A percentile compares a stretch with the other conserved stretches of the same genome.
These are phyloP conservation scores for Indicator indicator DNA, from an alignment of 2,113 vertebrate genomes.

Conservation along the genomic window DNA sequence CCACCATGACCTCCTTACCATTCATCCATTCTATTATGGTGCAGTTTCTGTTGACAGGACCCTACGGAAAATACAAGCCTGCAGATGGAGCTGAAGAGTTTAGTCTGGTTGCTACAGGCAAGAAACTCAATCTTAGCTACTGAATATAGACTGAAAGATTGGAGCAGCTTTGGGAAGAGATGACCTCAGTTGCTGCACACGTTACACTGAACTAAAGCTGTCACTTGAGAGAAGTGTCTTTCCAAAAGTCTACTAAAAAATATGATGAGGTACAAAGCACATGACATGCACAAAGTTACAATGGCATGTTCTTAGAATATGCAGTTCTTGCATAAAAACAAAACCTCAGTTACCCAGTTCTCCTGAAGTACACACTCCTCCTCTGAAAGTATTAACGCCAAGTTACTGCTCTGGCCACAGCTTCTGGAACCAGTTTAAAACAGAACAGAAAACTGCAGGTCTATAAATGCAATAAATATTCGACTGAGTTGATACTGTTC, in stretches of 20 bases:
- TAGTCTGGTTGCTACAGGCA: neutral
- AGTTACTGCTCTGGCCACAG: neutral
- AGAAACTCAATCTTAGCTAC: slow-evolving; percentile 50
- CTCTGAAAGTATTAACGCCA: neutral
- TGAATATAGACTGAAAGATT: slow-evolving; percentile 51
- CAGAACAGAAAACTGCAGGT: neutral
- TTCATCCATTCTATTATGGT: neutral
- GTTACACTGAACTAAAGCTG: neutral
- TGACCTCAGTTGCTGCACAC: slow-evolving; percentile 24
- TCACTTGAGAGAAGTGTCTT: neutral
- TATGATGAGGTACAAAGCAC: neutral
- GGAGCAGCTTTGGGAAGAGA: neutral
- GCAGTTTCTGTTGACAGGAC: neutral
- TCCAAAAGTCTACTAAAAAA: neutral
- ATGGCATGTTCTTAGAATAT: neutral
- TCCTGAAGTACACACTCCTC: neutral
- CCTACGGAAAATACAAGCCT: neutral
- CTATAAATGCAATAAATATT: neutral
- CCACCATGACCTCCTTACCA: neutral
- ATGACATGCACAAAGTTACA: neutral
- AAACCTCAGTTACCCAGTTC: neutral
- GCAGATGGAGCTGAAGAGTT: slow-evolving; percentile 56
- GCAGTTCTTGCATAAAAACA: neutral
- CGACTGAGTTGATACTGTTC: neutral
- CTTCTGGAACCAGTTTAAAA: neutral